phyloP scores from a whole-genome alignment of 1,140 invertebrate species.

The Drosophila aff. region DNA sequence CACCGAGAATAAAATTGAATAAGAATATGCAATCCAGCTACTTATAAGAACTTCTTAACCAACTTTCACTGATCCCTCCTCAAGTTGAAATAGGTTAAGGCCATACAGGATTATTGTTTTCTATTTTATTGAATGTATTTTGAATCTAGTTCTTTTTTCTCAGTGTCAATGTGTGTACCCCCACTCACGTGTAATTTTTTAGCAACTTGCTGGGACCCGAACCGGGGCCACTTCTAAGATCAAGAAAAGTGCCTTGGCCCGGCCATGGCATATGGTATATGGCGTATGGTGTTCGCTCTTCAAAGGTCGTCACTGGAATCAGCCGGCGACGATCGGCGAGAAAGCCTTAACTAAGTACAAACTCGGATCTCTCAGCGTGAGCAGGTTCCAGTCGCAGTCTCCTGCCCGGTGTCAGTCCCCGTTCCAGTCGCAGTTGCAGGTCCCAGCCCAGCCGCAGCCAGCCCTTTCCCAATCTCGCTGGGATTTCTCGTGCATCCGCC shows the following conservation, averaged over 20 bases:
- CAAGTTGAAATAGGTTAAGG: not conserved
- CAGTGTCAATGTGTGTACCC: slow-evolving; percentile 17
- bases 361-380: slow-evolving; percentile 63
- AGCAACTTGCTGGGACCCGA: slow-evolving; percentile 31
- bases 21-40: too few relatives aligned
- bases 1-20: not conserved
- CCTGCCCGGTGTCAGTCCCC: not conserved
- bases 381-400: slow-evolving; percentile 49
- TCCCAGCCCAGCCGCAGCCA: slow-evolving; percentile 26
- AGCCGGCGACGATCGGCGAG: slow-evolving; percentile 61
- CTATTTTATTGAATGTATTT: not conserved
- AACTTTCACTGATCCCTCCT: too few relatives aligned
- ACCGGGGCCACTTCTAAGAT: slow-evolving; percentile 67
- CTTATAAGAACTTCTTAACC: not conserved
- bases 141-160: accelerated
- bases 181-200: slow-evolving; percentile 39
- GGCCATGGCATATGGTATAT: slow-evolving; percentile 39
- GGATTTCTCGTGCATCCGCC: slow-evolving; percentile 50
- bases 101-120: not conserved
- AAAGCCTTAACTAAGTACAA: slow-evolving; percentile 64
- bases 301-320: slow-evolving; percentile 70
- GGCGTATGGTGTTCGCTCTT: slow-evolving; percentile 54
- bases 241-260: slow-evolving; percentile 72
- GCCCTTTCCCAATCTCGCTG: slow-evolving; percentile 50
- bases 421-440: slow-evolving; percentile 22